These are phyloP conservation scores for Cotesia congregata DNA, from an alignment of 2,888 invertebrate genomes.

Conservation along the genomic window DNA sequence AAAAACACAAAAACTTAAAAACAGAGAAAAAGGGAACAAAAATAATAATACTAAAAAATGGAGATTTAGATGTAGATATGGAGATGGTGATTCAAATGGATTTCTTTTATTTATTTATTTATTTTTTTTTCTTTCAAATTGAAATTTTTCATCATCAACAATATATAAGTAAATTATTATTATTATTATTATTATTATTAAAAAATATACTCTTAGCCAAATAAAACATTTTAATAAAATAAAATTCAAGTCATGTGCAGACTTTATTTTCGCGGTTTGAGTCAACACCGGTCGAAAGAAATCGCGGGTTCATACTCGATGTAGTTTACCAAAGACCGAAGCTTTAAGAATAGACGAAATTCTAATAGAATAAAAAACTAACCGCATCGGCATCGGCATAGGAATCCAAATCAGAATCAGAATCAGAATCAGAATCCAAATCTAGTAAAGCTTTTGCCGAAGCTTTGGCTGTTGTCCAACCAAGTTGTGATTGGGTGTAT, in stretches of 20 bases:
- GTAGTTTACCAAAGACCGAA: slow-evolving; percentile 43
- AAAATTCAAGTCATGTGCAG: slow-evolving; percentile 48
- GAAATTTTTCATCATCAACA: too few relatives aligned
- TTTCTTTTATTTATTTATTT: not conserved
- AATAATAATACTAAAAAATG: not conserved
- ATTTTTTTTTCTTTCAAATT: not conserved
- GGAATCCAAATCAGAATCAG: too few relatives aligned
- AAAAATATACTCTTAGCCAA: too few relatives aligned
- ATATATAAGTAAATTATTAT: too few relatives aligned
- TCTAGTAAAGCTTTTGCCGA: not conserved
- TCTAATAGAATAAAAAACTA: not conserved
- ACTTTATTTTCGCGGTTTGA: slow-evolving; percentile 46
- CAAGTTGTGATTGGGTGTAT: slow-evolving; percentile 42
- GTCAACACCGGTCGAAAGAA: slow-evolving; percentile 43
- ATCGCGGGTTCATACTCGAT: slow-evolving; percentile 40
- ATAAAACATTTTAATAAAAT: not conserved
- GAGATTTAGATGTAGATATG: not conserved
- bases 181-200: too few relatives aligned
- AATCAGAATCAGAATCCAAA: not conserved
- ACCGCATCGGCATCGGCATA: not conserved
- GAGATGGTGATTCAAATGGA: not conserved
- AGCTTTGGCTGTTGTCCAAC: slow-evolving; percentile 44
- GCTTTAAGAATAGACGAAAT: slow-evolving; percentile 36
- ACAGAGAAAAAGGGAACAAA: not conserved
- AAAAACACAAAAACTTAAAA: not conserved